Conservation (phyloP, 2,797 vertebrate genomes). For the Ptychobarbus kaznakovi region DNA sequence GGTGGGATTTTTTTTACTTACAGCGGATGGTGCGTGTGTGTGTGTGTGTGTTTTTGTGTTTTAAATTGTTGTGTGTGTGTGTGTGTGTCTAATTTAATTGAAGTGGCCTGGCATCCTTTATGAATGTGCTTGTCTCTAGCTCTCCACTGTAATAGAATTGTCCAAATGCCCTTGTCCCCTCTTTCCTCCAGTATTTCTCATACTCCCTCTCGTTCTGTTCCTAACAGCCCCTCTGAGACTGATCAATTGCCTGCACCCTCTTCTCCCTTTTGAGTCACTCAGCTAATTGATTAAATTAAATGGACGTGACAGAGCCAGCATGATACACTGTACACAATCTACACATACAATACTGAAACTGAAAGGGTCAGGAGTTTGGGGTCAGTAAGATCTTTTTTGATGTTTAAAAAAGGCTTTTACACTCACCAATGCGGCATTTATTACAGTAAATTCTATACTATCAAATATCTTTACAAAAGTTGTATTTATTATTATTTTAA, state of each 20-base stretch:
- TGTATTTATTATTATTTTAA: not conserved
- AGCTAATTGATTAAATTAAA: constrained; percentile 46
- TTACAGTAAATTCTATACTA: not conserved
- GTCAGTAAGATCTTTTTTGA: not conserved
- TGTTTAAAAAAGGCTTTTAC: not conserved
- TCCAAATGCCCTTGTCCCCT: constrained; percentile 50
- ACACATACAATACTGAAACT: not conserved
- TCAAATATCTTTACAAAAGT: not conserved
- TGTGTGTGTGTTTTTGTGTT: too few relatives aligned
- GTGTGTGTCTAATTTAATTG: constrained; percentile 57
- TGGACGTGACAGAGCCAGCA: not conserved
- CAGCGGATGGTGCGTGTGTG: too few relatives aligned
- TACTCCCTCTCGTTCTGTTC: not conserved
- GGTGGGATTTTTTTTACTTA: not conserved
- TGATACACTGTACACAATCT: not conserved
- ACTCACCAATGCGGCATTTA: not conserved
- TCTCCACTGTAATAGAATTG: constrained; percentile 71
- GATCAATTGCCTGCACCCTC: constrained; percentile 41
- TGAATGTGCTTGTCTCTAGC: constrained; percentile 53
- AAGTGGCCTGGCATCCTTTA: constrained; percentile 60
- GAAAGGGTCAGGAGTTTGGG: not conserved
- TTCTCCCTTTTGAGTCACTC: constrained; percentile 17
- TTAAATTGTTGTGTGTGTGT: constrained; percentile 3
- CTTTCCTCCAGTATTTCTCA: constrained; percentile 23
- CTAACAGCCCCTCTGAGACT: constrained; percentile 47